Evolutionary conservation across 2,113 vertebrate species (phyloP), one percentile per base, ranked within the genome.

Genomic region (Sitta europaea): DNA sequence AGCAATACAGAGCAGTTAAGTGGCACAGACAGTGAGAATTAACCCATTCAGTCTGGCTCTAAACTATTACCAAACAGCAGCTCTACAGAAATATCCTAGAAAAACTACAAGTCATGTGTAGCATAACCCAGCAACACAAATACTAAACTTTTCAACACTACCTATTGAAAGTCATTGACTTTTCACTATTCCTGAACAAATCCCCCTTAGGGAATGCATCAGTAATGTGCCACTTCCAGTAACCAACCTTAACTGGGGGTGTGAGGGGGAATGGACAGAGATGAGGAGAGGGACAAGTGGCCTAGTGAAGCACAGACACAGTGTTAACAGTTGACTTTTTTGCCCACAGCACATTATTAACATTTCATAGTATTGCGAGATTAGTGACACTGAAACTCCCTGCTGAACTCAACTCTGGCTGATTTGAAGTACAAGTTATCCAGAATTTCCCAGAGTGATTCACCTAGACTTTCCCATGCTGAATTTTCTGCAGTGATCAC

Each of bases 251-350:
- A 38, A 33, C 11, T 61, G 9, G 21, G 3, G 5, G 7, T 4
- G 1, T 66, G 24, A 33, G 9, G 20, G 7, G 6, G 8, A 18
- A 35, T 19, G 22, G 14, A 53, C 0, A 0, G n/a, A 51, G 20
- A 72, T 12, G 29, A 3, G 11, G 29, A 70, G 3, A 5, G 31
- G 6, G 51, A 38, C 4, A 9, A 84, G 62, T 4, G 36, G 9
- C 23, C 16, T 54, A 90, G 2, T 23, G 42, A 50, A 90, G 28
- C 50, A 55, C 0, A 63, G 28, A n/a, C 20, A 38, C 29, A 24
- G 21, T 5, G 5, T 31, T 47, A 65, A 50, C 33, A 45, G 70
- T 4, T 45, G 22, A 40, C 6, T 35, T 31, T 59, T 63, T 42
- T 36, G 13, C 5, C 6, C 35, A 11, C 27, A 90, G 22, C 9